Base-by-base conservation (phyloP, 2,113 vertebrate genomes). In the Proteles cristata region DNA sequence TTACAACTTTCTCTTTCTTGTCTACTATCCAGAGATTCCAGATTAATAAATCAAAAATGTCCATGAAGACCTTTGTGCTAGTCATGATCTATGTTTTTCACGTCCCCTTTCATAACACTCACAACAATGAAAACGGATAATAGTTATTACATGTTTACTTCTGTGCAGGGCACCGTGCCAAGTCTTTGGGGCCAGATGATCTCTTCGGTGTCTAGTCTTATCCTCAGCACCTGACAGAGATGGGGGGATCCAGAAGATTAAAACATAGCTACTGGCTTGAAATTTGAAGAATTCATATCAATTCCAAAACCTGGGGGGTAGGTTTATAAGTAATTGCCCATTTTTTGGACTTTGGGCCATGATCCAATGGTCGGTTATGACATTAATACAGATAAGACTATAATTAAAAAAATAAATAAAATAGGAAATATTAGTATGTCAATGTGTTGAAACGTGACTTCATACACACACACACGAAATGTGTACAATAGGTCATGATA, bases 201-300 rank as follows among this genome's bases (percentile, higher is more conserved):
- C 19, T 21, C 45, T 45, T 89, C 65, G 39, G 12, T 4, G 85
- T 66, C 83, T 77, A 23, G 25, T 81, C 39, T 92, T 71, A 28
- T 26, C 82, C 77, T 58, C 53, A 45, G 33, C 61, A 73, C 66
- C 50, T 33, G 71, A 55, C 48, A 43, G 1, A 39, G 39, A 45
- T 11, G 19, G 35, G 16, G 35, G 28, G 26, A 45, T 53, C 68
- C 5, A 71, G 69, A 68, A 87, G 33, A 73, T 31, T 31, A 80
- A 45, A 84, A 90, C 76, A 39, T 53, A 92, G 43, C 83, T 80
- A 81, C 3, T 61, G 68, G 19, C 68, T 88, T 94, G 58, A 76
- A 92, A 88, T 58, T 31, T 93, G 25, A 90, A 53, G 48, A 69
- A 90, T 88, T 11, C 33, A 15, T 39, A 82, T 48, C n/a, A 66